Base-by-base conservation (phyloP, 23 tunicate genomes). In the Halocynthia aurantium region DNA sequence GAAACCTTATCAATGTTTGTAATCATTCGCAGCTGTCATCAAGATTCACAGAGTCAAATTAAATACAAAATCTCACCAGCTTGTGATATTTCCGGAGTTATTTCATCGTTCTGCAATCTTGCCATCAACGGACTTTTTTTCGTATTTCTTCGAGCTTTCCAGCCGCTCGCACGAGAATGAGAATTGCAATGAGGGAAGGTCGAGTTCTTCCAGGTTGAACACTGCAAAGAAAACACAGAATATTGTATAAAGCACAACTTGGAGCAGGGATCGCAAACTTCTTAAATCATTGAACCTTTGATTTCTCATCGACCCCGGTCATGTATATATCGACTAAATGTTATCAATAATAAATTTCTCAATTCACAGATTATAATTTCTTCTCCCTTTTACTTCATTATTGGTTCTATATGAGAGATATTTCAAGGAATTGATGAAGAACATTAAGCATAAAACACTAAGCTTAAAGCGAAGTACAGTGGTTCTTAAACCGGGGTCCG, bases 111-210 rank as follows among this genome's bases (percentile, higher is more conserved):
- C 12, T 85, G 58, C 50, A 89, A 55, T 44, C 12, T 69, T 51
- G 60, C 55, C 85, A 90, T 90, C 53, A 90, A 83, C 61, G 83
- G 89, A 62, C 86, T 90, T 18, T 76, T 80, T 69, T 90, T 90
- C 71, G 81, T 76, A 76, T 84, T 90, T 49, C 96, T 68, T 5
- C 96, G 72, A 1, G 96, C 96, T 77, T 85, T 84, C 96, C 96
- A 90, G 62, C 89, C 81, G 44, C 89, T 90, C 12, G 96, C 88
- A 18, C 70, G 76, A 15, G 89, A 44, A 62, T 90, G 88, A 2
- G 86, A 89, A 62, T 90, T 90, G 63, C 90, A 90, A 20, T 90
- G 96, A 22, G 96, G 89, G 58, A 65, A 70, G 5, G 55, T 51
- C 13, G 76, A 21, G 6, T 61, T 80, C 19, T 57, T 64, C 96